Evolutionary conservation across 1,140 invertebrate species (phyloP).

Genomic region (Steinernema feltiae): DNA sequence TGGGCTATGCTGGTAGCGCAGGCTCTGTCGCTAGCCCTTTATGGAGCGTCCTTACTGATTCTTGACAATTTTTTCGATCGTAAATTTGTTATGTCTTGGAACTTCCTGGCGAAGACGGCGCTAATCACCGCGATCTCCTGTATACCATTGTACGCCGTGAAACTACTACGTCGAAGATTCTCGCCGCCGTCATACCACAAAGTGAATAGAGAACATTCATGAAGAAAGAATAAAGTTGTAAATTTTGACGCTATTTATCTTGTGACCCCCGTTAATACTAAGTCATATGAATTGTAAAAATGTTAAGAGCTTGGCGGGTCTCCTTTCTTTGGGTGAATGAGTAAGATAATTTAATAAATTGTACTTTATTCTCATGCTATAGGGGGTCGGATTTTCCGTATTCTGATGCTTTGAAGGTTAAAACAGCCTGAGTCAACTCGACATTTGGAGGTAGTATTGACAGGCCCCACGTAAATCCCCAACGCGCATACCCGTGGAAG

Average conservation of each 20-base stretch:
- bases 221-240: not conserved
- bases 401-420: not conserved
- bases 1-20: constrained; percentile 89
- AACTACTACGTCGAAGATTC: constrained; percentile 86
- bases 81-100: constrained; percentile 82
- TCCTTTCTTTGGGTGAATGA: constrained; percentile 11
- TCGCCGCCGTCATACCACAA: constrained; percentile 87
- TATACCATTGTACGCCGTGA: constrained; percentile 88
- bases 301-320: constrained; percentile 24
- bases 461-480: not conserved
- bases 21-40: constrained; percentile 52
- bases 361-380: not conserved
- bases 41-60: constrained; percentile 48
- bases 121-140: constrained; percentile 90
- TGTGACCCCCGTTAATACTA: not conserved
- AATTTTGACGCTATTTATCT: not conserved
- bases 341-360: not conserved
- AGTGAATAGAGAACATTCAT: constrained; percentile 61
- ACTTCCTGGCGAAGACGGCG: constrained; percentile 92
- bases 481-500: not conserved
- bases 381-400: not conserved
- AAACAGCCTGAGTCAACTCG: not conserved
- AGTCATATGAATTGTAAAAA: not conserved
- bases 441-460: not conserved
- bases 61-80: constrained; percentile 64